Conservation (phyloP, 2,888 invertebrate genomes). For the Orchesellides sinensis region DNA sequence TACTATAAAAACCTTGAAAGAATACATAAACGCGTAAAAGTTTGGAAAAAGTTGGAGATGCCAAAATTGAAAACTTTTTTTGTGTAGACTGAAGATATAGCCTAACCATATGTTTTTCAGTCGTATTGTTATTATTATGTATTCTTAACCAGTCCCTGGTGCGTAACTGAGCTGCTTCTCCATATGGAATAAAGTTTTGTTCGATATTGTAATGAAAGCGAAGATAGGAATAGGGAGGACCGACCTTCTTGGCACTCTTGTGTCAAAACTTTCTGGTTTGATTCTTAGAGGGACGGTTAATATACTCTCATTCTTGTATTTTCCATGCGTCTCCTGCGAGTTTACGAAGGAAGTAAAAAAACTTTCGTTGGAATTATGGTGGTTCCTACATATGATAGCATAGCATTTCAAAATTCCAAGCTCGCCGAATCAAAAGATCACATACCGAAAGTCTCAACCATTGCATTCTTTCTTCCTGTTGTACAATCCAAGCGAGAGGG, state of each 20-base stretch:
- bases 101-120: not conserved
- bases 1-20: slow-evolving; percentile 10
- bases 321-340: too few species aligned
- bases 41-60: slow-evolving; percentile 18
- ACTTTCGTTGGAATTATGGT: too few species aligned
- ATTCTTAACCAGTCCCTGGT: slow-evolving; percentile 17
- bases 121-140: slow-evolving; percentile 19
- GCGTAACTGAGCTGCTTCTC: slow-evolving; percentile 23
- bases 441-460: too few species aligned
- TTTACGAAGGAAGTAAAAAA: too few species aligned
- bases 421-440: slow-evolving; percentile 27
- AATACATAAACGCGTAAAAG: slow-evolving; percentile 2
- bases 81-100: not conserved
- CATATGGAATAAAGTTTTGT: slow-evolving; percentile 16
- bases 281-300: too few species aligned
- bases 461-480: too few species aligned
- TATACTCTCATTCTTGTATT: too few species aligned
- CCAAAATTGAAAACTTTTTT: slow-evolving; percentile 16
- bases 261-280: slow-evolving; percentile 25
- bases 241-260: slow-evolving; percentile 8
- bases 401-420: not conserved
- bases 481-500: too few species aligned
- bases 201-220: not conserved
- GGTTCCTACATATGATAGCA: too few species aligned
- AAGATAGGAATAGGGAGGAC: slow-evolving; percentile 15